A percentile compares a stretch with the other conserved stretches of the same genome.
Evolutionary conservation across 2,113 vertebrate genomes (phyloP).

Genomic region (Hippopotamus amphibius): DNA sequence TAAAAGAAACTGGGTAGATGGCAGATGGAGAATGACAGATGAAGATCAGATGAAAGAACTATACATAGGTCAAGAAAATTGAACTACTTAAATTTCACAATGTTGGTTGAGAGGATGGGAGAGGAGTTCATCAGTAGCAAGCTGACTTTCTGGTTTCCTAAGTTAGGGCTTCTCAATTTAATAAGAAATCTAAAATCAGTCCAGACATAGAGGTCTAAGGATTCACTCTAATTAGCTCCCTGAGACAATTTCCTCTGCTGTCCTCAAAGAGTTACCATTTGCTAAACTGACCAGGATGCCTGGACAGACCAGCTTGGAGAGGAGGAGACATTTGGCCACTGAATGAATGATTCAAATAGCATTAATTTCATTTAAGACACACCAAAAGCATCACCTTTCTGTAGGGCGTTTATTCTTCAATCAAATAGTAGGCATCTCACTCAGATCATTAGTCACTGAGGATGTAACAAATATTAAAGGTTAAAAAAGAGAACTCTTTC

Average conservation of each 20-base stretch:
- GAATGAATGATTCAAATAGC: not conserved
- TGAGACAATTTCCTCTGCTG: not conserved
- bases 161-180: slow-evolving; percentile 44
- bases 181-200: slow-evolving; percentile 21
- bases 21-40: slow-evolving; percentile 58
- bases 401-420: not conserved
- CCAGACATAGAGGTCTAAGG: not conserved
- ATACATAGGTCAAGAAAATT: slow-evolving; percentile 56
- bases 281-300: not conserved
- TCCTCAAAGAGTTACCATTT: not conserved
- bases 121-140: not conserved
- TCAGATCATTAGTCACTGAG: not conserved
- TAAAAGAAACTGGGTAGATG: slow-evolving; percentile 61
- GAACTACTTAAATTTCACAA: slow-evolving; percentile 46
- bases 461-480: not conserved
- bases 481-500: not conserved
- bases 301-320: not conserved
- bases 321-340: not conserved
- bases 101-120: not conserved
- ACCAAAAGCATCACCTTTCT: not conserved
- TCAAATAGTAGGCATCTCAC: not conserved
- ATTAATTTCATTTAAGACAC: slow-evolving; percentile 24
- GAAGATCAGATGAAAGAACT: slow-evolving; percentile 59
- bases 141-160: slow-evolving; percentile 47
- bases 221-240: not conserved